These are phyloP conservation scores for Sphaerophoria taeniata DNA, from an alignment of 2,888 invertebrate species.

Conservation along the genomic window DNA sequence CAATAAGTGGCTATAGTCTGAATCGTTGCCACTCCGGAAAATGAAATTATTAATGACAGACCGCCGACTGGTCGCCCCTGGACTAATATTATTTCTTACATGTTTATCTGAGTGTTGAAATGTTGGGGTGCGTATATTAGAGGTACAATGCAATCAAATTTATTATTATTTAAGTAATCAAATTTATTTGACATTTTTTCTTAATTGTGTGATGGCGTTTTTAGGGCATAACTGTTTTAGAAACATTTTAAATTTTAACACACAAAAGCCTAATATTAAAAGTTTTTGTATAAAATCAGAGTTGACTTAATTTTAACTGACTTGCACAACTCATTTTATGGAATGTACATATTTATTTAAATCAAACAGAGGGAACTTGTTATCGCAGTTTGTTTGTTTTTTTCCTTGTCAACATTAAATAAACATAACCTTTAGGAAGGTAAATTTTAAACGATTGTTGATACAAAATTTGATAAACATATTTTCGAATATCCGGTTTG, in stretches of 20 bases:
- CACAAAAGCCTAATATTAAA: no score
- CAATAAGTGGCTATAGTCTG: slow-evolving; percentile 68
- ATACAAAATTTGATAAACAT: slow-evolving; percentile 24
- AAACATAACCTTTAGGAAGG: no score
- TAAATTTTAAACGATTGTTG: slow-evolving; percentile 16
- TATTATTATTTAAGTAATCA: slow-evolving; percentile 30
- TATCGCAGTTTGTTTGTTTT: background rate
- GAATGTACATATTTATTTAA: background rate
- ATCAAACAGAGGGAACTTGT: slow-evolving; percentile 9
- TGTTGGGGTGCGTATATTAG: slow-evolving; percentile 49
- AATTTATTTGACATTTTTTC: slow-evolving; percentile 52
- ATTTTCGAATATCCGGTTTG: slow-evolving; percentile 34
- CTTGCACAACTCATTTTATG: no score
- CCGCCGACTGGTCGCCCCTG: slow-evolving; percentile 73
- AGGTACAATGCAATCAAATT: slow-evolving; percentile 68
- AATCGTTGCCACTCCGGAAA: slow-evolving; percentile 73
- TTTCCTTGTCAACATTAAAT: background rate
- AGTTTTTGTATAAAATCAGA: no score
- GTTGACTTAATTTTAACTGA: background rate
- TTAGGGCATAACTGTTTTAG: no score
- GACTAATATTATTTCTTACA: slow-evolving; percentile 42
- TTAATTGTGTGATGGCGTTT: no score
- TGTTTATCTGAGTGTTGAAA: slow-evolving; percentile 28
- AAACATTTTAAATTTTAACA: no score
- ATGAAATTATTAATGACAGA: slow-evolving; percentile 72